Conservation (phyloP, 2,113 vertebrate species). For the Eudyptes chrysolophus region DNA sequence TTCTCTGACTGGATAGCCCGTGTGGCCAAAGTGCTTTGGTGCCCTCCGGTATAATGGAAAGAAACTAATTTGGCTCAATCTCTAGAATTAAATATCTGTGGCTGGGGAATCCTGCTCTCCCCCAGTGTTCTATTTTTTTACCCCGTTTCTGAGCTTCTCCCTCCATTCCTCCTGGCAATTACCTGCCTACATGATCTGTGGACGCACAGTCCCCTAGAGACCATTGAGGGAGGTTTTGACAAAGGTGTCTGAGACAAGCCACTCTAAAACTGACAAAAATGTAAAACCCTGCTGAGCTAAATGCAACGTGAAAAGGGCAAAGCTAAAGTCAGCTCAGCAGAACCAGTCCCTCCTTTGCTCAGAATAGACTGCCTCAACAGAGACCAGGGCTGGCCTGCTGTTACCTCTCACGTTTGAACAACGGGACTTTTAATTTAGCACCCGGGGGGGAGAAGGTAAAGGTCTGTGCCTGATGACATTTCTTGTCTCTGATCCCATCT, state of each 20-base stretch:
- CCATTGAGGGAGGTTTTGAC: neutral
- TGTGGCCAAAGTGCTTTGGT: neutral
- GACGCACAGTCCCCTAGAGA: neutral
- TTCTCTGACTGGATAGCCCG: neutral
- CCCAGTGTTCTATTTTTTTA: neutral
- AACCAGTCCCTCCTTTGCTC: neutral
- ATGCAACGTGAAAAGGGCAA: constrained; percentile 6
- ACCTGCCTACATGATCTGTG: neutral
- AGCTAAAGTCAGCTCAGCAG: neutral
- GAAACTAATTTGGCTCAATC: neutral
- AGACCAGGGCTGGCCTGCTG: neutral
- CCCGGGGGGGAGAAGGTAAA: neutral
- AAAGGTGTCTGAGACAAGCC: neutral
- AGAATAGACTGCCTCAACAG: neutral
- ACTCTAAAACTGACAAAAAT: neutral
- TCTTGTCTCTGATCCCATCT: neutral
- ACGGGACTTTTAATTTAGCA: neutral
- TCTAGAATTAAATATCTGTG: neutral
- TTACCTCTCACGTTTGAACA: neutral
- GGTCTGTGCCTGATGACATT: neutral
- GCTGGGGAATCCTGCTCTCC: neutral
- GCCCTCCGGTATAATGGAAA: neutral
- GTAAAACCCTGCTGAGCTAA: constrained; percentile 4
- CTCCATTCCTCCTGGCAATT: neutral
- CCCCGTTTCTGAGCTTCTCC: neutral